These are phyloP conservation scores for Cristatella mucedo DNA, from an alignment of 2,888 invertebrate genomes.

Conservation along the genomic window DNA sequence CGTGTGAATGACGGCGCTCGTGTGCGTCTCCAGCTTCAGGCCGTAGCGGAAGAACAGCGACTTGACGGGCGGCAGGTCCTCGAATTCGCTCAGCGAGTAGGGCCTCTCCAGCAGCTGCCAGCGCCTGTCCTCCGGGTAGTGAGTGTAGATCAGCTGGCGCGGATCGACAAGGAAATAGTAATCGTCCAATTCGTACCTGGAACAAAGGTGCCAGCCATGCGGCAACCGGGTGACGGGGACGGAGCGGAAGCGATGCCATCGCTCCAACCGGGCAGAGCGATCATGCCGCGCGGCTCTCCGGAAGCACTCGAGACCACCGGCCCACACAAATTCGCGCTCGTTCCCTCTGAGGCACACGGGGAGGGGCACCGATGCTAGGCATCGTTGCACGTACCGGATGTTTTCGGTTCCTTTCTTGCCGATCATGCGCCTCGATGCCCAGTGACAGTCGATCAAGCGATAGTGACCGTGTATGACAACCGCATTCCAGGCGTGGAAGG, in stretches of 20 bases:
- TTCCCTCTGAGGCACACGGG: too few species aligned
- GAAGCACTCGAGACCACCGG: too few species aligned
- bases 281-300: too few species aligned
- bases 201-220: too few species aligned
- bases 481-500: conserved; percentile 38
- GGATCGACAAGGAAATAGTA: conserved; percentile 39
- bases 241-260: too few species aligned
- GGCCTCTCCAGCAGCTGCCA: conserved; percentile 36
- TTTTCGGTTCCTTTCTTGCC: conserved; percentile 30
- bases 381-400: conserved; percentile 12
- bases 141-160: conserved; percentile 37
- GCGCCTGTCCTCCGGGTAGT: conserved; percentile 34
- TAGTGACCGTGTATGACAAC: conserved; percentile 37
- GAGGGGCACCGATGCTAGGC: too few species aligned
- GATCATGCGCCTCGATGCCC: conserved; percentile 37
- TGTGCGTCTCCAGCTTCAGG: conserved; percentile 35
- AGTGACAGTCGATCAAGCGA: conserved; percentile 38
- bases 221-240: too few species aligned
- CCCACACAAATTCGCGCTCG: too few species aligned
- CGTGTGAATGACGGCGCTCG: conserved; percentile 33
- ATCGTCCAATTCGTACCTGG: conserved; percentile 34
- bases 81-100: conserved; percentile 32
- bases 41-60: conserved; percentile 38
- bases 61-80: conserved; percentile 38
- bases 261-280: too few species aligned